phyloP scores from a whole-genome alignment of 2,888 invertebrate species.

The Caenorhabditis virilis region DNA sequence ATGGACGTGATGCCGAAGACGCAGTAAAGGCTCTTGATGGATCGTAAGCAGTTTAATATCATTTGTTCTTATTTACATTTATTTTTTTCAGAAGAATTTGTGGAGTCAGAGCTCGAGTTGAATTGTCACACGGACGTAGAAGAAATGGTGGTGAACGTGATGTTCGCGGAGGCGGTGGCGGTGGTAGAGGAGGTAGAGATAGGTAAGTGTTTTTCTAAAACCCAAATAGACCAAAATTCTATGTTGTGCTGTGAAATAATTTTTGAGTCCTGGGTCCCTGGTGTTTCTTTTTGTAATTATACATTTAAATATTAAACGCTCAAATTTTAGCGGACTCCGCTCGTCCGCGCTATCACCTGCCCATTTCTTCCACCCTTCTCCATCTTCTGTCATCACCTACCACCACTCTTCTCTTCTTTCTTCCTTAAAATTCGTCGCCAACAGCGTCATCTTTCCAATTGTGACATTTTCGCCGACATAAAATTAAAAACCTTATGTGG shows the following conservation, averaged over 20 bases:
- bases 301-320: no score
- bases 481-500: no score
- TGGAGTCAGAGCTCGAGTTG: constrained; percentile 70
- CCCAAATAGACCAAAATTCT: no score
- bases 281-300: no score
- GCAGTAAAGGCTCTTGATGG: constrained; percentile 71
- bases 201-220: constrained; percentile 19
- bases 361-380: constrained; percentile 37
- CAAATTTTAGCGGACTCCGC: constrained; percentile 49
- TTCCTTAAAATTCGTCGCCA: constrained; percentile 12
- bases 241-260: no score
- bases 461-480: neutral
- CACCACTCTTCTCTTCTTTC: constrained; percentile 26
- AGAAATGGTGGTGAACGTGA: constrained; percentile 66
- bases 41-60: constrained; percentile 73
- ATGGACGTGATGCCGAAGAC: constrained; percentile 77
- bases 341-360: constrained; percentile 46
- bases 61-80: neutral
- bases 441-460: no score
- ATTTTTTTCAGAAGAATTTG: constrained; percentile 69
- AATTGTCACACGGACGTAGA: constrained; percentile 70
- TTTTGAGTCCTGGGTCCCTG: no score
- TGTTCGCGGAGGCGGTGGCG: constrained; percentile 40
- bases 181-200: constrained; percentile 40
- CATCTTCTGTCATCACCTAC: constrained; percentile 34